These are phyloP conservation scores for Falco rusticolus DNA, from an alignment of 2,797 vertebrate species.

Conservation along the genomic window DNA sequence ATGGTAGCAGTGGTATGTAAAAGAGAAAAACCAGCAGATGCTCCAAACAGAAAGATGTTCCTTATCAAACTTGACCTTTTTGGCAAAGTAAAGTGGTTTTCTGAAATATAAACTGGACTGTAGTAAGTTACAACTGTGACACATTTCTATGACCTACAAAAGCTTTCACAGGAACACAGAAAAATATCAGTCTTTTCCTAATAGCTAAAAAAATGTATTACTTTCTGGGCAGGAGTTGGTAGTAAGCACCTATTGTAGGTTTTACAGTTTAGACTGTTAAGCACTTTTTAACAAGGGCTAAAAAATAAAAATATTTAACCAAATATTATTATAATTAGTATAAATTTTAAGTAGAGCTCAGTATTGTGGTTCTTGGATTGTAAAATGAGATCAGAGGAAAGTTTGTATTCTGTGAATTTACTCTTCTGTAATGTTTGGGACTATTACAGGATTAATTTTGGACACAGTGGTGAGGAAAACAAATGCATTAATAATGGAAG, in stretches of 20 bases:
- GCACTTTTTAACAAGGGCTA: neutral
- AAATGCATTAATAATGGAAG: neutral
- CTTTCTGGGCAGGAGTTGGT: neutral
- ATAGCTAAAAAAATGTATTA: fast-evolving
- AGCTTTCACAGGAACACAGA: neutral
- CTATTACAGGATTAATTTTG: neutral
- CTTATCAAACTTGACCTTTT: neutral
- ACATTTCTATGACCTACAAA: neutral
- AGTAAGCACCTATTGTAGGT: neutral
- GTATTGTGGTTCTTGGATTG: neutral
- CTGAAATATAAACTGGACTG: neutral
- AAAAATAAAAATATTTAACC: neutral
- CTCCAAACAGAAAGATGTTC: neutral
- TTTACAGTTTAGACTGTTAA: neutral
- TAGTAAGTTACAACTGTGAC: neutral
- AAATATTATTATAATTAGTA: neutral
- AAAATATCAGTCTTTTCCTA: neutral
- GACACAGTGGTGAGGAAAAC: neutral
- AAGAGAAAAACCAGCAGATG: neutral
- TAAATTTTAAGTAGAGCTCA: neutral
- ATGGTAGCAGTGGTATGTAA: neutral
- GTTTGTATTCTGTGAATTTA: neutral
- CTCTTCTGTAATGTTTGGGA: neutral
- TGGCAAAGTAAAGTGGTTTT: neutral
- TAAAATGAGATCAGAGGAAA: neutral